Evolutionary conservation across 2,113 vertebrate genomes (phyloP), one percentile per base, ranked within the genome.

Genomic region (Embiotoca jacksoni): DNA sequence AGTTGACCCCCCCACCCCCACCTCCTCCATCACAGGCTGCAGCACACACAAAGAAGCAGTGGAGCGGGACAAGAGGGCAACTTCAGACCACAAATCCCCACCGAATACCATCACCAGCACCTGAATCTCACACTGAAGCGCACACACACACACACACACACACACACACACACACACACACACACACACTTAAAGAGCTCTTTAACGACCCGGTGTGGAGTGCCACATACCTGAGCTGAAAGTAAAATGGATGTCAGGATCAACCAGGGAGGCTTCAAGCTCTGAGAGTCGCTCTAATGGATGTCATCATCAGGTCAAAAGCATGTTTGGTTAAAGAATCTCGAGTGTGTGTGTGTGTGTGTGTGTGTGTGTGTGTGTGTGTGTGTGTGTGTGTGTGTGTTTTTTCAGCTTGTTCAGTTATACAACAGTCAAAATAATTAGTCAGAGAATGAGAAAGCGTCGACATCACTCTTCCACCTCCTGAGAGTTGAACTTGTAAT

Each of bases 161-260:
- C 63, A 62, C 49, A 46, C 72, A 60, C 59, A 68, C 67, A 23
- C 57, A 23, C 54, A 68, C 64, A 61, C 33, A 54, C 30, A 41
- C 59, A 33, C 67, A 70, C 61, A 58, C 60, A 56, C 44, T 36
- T 36, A 41, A 70, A 82, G 72, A 33, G 7, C 57, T 60, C 50
- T 78, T 49, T 60, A 80, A 54, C 65, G 52, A 52, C 35, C 53
- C 53, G 5, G 8, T 16, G 41, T 70, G 52, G 59, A 85, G 80
- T 37, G 78, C 71, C 66, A 64, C 85, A 84, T 89, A 89, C 83
- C 82, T 78, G 80, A 74, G 81, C 83, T 79, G 61, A 85, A 80
- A 88, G 82, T 8, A 75, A 65, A 84, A 86, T 79, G 75, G 85
- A 84, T 54, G 53, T 68, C 30, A 36, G 73, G 64, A 81, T 80